These are phyloP conservation scores for Diachasma alloeum DNA, from an alignment of 1,140 invertebrate species.

Conservation along the genomic window DNA sequence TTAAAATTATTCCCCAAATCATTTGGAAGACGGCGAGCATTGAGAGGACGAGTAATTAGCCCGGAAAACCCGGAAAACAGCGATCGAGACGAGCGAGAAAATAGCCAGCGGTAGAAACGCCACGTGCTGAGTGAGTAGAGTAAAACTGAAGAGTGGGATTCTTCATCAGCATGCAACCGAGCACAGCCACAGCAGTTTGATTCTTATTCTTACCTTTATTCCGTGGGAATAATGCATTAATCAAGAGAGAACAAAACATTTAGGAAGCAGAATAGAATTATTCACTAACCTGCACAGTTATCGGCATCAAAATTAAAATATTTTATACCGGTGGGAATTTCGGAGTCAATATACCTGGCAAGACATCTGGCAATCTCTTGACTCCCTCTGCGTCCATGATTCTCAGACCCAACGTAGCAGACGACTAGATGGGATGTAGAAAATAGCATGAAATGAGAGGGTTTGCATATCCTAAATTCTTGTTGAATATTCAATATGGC, in stretches of 20 bases:
- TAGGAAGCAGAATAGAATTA: too few relatives aligned
- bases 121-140: constrained; percentile 37
- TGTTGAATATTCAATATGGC: too few relatives aligned
- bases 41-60: too few relatives aligned
- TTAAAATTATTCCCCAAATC: too few relatives aligned
- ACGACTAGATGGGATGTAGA: neutral
- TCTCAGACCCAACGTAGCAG: neutral
- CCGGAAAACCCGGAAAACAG: too few relatives aligned
- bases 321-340: neutral
- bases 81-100: too few relatives aligned
- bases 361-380: neutral
- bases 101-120: constrained; percentile 27
- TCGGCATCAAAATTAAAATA: neutral
- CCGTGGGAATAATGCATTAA: too few relatives aligned
- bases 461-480: too few relatives aligned
- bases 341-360: neutral
- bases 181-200: constrained; percentile 7
- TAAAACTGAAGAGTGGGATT: constrained; percentile 30
- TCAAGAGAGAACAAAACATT: too few relatives aligned
- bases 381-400: neutral
- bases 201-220: neutral
- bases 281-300: neutral
- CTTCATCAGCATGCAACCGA: constrained; percentile 3
- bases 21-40: too few relatives aligned
- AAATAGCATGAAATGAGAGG: too few relatives aligned